A percentile compares a stretch with the other conserved stretches of the same genome.
phyloP scores from a whole-genome alignment of 2,797 vertebrate species.

The Paguma larvata region DNA sequence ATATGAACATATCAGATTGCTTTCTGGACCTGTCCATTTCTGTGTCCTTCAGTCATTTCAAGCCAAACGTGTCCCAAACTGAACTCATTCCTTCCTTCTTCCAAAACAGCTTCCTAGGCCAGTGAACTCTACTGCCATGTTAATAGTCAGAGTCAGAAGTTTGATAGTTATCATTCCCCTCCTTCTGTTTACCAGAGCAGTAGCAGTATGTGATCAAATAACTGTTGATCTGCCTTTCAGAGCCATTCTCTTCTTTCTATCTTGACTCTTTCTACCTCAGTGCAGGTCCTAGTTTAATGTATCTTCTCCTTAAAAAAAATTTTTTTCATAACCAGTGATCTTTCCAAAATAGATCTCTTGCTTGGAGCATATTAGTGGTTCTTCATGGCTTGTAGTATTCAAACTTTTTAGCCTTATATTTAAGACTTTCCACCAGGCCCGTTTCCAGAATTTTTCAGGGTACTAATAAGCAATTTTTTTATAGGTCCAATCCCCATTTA shows the following conservation, averaged over 20 bases:
- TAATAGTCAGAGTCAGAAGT: not conserved
- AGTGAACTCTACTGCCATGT: not conserved
- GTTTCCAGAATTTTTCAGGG: conserved; percentile 24
- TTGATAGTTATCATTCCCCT: not conserved
- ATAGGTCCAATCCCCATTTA: not conserved
- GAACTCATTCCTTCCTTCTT: conserved; percentile 8
- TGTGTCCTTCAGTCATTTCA: conserved; percentile 31
- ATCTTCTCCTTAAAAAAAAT: not conserved
- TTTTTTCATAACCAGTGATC: not conserved
- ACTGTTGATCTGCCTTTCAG: conserved; percentile 7
- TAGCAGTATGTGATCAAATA: not conserved
- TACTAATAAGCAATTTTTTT: not conserved
- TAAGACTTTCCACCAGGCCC: not conserved
- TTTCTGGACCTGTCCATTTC: conserved; percentile 10
- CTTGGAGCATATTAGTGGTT: not conserved
- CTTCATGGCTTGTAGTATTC: not conserved
- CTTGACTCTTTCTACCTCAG: conserved; percentile 1
- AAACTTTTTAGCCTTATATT: not conserved
- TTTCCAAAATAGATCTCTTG: not conserved
- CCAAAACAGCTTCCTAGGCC: not conserved
- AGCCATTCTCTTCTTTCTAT: not conserved
- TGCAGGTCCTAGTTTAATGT: not conserved
- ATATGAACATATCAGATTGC: not conserved
- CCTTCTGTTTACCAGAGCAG: not conserved
- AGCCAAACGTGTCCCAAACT: not conserved